A percentile compares a stretch with the other conserved stretches of the same genome.
Conservation (phyloP, 1,140 invertebrate species). For the Chironomus striatipennis region DNA sequence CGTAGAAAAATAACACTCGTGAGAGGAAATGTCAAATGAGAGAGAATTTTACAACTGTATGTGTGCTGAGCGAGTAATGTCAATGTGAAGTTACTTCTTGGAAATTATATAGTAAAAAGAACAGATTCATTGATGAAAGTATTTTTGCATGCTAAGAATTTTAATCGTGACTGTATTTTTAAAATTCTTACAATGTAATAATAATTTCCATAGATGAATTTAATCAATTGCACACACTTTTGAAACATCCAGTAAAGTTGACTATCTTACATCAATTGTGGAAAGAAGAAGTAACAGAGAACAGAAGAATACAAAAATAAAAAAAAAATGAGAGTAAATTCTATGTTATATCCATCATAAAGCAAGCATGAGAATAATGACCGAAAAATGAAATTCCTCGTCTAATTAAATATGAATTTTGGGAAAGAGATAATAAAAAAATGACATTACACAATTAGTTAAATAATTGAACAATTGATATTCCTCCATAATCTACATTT, state of each 20-base stretch:
- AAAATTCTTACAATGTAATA: no score
- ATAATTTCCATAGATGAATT: no score
- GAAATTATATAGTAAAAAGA: background rate
- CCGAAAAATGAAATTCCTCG: no score
- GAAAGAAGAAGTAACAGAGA: background rate
- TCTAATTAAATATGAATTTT: conserved; percentile 22
- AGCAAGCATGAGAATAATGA: background rate
- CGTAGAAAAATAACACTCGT: background rate
- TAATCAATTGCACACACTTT: no score
- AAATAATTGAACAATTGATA: conserved; percentile 15
- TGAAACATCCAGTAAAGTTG: no score
- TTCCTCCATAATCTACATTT: background rate
- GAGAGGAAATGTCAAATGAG: background rate
- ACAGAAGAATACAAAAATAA: no score
- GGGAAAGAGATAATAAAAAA: background rate
- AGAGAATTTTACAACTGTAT: background rate
- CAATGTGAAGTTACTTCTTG: background rate
- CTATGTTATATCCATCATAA: background rate
- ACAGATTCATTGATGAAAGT: no score
- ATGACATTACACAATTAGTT: background rate
- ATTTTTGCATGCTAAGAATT: no score
- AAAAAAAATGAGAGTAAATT: background rate
- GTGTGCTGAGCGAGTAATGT: background rate
- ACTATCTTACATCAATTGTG: no score
- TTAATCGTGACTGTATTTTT: no score